phyloP scores from a whole-genome alignment of 2,113 vertebrate species.

The Tympanuchus pallidicinctus region DNA sequence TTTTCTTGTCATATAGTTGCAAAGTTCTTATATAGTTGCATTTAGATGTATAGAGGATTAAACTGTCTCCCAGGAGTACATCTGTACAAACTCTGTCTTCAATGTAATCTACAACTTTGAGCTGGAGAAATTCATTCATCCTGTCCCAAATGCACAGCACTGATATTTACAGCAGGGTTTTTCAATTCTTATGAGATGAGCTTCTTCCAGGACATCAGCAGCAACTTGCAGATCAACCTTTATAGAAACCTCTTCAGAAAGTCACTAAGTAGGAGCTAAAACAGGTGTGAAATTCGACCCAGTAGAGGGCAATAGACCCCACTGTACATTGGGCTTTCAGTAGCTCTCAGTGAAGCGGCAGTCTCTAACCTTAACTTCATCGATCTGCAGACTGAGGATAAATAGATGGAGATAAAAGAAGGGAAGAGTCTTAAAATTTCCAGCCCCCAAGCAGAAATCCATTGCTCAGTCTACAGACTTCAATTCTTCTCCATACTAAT shows the following conservation, averaged over 20 bases:
- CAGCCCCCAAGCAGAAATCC: neutral
- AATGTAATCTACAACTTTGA: neutral
- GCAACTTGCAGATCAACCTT: neutral
- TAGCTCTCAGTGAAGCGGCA: neutral
- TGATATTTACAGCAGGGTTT: neutral
- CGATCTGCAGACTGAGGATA: neutral
- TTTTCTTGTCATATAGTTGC: neutral
- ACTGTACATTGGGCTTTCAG: neutral
- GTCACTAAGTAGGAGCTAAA: neutral
- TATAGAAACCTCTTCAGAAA: neutral
- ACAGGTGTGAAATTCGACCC: slow-evolving; percentile 9
- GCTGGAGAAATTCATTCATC: neutral
- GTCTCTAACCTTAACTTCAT: neutral
- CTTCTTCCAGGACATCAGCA: accelerated
- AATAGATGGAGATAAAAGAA: neutral
- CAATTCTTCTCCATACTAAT: neutral
- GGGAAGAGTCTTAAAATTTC: neutral
- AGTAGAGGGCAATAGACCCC: slow-evolving; percentile 55
- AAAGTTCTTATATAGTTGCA: neutral
- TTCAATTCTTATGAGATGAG: neutral
- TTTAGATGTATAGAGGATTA: neutral
- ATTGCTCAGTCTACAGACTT: neutral
- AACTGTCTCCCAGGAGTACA: neutral
- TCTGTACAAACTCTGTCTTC: neutral
- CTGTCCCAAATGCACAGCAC: neutral